Percentiles rank a stretch among this genome's conserved stretches.
Evolutionary conservation across 2,888 invertebrate genomes (phyloP).

Genomic region (Slavum lentiscoides): DNA sequence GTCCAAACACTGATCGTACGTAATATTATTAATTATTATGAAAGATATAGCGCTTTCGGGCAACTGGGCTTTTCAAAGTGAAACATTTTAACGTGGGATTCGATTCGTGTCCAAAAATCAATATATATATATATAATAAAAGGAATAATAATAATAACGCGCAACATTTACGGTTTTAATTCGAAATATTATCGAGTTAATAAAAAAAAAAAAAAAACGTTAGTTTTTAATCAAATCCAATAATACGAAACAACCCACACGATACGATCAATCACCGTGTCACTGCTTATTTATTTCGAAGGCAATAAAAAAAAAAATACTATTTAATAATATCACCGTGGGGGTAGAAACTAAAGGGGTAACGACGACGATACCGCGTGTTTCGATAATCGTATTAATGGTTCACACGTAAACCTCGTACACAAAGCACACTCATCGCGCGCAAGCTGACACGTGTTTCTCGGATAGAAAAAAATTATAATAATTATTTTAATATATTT

Average conservation of each 20-base stretch:
- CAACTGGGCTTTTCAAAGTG: no score
- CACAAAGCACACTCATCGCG: background rate
- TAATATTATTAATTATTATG: no score
- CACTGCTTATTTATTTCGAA: slow-evolving; percentile 43
- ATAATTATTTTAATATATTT: no score
- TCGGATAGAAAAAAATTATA: background rate
- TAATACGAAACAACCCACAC: slow-evolving; percentile 25
- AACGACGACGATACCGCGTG: slow-evolving; percentile 11
- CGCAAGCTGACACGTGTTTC: slow-evolving; percentile 19
- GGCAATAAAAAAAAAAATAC: slow-evolving; percentile 18
- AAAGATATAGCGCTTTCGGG: no score
- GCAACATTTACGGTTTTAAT: slow-evolving; percentile 6
- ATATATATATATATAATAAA: background rate
- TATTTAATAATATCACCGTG: slow-evolving; percentile 38
- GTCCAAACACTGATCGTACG: no score
- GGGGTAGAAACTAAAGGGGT: slow-evolving; percentile 49
- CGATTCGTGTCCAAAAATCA: background rate
- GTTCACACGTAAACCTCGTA: slow-evolving; percentile 31
- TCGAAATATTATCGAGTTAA: slow-evolving; percentile 26
- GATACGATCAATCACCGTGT: slow-evolving; percentile 47
- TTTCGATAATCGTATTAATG: slow-evolving; percentile 40
- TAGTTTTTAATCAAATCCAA: slow-evolving; percentile 50
- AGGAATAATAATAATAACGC: background rate
- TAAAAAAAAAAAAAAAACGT: slow-evolving; percentile 15
- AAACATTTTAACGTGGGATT: no score